These are phyloP conservation scores for Aphidius colemani DNA, from an alignment of 2,888 invertebrate species.

Conservation along the genomic window DNA sequence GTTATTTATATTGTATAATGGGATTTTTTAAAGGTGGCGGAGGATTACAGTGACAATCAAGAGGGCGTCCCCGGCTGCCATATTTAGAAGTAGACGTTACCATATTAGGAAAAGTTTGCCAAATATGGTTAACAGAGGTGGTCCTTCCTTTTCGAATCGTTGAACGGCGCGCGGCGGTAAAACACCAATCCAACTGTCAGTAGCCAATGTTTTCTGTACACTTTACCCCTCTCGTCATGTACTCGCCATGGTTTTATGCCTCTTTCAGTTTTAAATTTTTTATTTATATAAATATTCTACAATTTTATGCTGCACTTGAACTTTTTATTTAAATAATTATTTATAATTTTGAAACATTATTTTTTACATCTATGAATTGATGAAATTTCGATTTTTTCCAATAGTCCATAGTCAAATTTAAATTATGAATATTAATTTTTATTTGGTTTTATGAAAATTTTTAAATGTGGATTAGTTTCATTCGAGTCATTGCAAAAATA, in stretches of 20 bases:
- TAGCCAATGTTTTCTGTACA: conserved; percentile 53
- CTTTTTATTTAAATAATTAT: background rate
- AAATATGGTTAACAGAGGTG: conserved; percentile 81
- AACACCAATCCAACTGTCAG: conserved; percentile 59
- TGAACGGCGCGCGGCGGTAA: conserved; percentile 51
- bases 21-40: conserved; percentile 30
- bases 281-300: background rate
- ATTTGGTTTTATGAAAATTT: too few species aligned
- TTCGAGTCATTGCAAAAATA: conserved; percentile 18
- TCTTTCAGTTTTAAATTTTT: background rate
- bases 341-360: too few species aligned
- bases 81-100: conserved; percentile 81
- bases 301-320: background rate
- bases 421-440: too few species aligned
- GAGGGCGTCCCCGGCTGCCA: conserved; percentile 76
- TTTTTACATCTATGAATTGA: too few species aligned
- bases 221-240: conserved; percentile 41
- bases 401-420: too few species aligned
- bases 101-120: conserved; percentile 82
- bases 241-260: too few species aligned
- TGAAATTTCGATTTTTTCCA: too few species aligned
- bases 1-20: too few species aligned
- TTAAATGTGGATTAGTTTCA: background rate
- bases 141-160: conserved; percentile 65
- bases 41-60: conserved; percentile 60